Base-by-base conservation (phyloP, 2,113 vertebrate species). In the Antechinus stuartii region DNA sequence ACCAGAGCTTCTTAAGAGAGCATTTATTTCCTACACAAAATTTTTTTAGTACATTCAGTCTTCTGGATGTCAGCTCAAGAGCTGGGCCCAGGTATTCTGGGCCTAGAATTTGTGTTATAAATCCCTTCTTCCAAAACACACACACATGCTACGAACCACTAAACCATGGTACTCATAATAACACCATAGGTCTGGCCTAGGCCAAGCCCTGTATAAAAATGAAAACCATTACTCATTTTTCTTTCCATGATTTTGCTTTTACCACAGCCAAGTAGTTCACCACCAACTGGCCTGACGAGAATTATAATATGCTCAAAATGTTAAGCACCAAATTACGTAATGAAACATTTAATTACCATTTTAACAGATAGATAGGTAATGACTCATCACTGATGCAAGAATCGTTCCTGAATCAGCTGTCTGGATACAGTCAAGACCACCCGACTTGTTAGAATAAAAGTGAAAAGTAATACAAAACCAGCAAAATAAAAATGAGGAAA, bases 1-100 rank as follows among this genome's bases (percentile, higher is more conserved):
- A 95, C 50, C 47, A 50, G 95, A 96, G 68, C 90, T 90, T 94
- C 55, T 49, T 7, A 94, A 90, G 96, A 96, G 47, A 95, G 94
- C 96, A 96, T 54, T 57, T 89, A 61, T 53, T 94, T 94, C 93
- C 92, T 94, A 56, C 90, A 89, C 57, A 93, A 54, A 94, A 94
- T 84, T 57, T 76, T 91, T 56, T 94, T 30, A 90, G 94, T 90
- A 95, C 92, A 90, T 84, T 92, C 61, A 94, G 94, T 92, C 94
- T 92, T 96, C 94, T 92, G 84, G 54, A 11, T 93, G 55, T 92
- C 94, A 76, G 84, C 30, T 49, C 55, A 11, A 95, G 90, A 93
- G 61, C 94, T 46, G 54, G 91, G 90, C 91, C 89, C 23, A 92
- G 27, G 61, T 54, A 47, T 95, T 90, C 22, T 93, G 27, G 54